phyloP scores from a whole-genome alignment of 2,888 invertebrate species.

The Platyscelio sp. region DNA sequence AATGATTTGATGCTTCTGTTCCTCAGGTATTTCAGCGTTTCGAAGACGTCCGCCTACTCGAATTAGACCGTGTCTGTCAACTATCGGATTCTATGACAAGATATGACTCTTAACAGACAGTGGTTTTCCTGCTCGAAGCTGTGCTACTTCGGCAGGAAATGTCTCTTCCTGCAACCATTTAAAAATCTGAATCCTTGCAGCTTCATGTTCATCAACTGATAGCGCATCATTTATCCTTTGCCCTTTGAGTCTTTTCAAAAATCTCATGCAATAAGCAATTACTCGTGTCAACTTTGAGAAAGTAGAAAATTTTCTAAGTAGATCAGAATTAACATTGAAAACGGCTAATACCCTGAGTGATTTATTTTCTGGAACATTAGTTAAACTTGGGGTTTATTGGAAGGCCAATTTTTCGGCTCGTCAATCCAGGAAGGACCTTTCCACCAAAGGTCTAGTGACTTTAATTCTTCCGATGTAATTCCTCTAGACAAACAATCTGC shows the following conservation, averaged over 20 bases:
- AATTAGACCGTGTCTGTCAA: constrained; percentile 8
- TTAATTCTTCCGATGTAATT: too few species aligned
- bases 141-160: constrained; percentile 4
- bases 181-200: constrained; percentile 2
- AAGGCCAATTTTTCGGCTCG: too few species aligned
- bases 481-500: too few species aligned
- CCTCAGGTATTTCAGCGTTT: background rate
- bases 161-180: constrained; percentile 28
- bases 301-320: background rate
- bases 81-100: constrained; percentile 5
- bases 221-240: background rate
- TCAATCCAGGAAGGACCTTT: too few species aligned
- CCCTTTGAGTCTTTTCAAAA: background rate
- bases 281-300: constrained; percentile 10
- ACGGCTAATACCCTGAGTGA: background rate
- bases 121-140: constrained; percentile 5
- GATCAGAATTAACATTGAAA: background rate
- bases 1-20: constrained; percentile 15
- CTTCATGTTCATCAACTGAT: background rate
- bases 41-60: constrained; percentile 17
- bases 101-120: background rate
- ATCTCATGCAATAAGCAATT: constrained; percentile 21
- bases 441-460: too few species aligned
- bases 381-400: too few species aligned
- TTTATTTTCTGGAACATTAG: background rate